Conservation (phyloP, 2,797 vertebrate genomes). For the Galagoides demidoff region DNA sequence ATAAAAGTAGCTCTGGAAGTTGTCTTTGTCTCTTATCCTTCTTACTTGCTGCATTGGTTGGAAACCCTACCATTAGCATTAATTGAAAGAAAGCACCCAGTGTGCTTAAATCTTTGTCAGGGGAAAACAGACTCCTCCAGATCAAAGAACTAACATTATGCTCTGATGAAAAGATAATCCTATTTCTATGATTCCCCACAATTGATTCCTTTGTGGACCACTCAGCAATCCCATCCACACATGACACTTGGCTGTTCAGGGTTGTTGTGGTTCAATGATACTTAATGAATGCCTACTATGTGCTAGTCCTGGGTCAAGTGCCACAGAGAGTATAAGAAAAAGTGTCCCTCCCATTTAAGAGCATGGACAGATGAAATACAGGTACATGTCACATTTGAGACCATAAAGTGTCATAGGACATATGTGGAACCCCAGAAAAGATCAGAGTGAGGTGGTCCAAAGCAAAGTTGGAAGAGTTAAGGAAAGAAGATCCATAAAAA, state of each 20-base stretch:
- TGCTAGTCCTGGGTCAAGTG: neutral
- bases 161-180: constrained; percentile 64
- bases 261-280: neutral
- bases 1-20: constrained; percentile 79
- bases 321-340: neutral
- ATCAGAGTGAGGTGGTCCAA: neutral
- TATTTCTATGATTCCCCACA: constrained; percentile 12
- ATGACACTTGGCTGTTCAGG: neutral
- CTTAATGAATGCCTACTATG: neutral
- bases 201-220: constrained; percentile 37
- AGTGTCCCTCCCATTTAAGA: neutral
- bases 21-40: constrained; percentile 64
- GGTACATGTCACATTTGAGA: neutral
- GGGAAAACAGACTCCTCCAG: constrained; percentile 48
- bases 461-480: neutral
- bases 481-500: neutral
- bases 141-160: constrained; percentile 54
- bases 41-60: constrained; percentile 62
- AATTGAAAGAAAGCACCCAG: constrained; percentile 74
- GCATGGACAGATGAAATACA: neutral
- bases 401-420: neutral
- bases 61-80: constrained; percentile 75
- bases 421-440: neutral
- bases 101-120: constrained; percentile 70
- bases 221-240: neutral